Evolutionary conservation across 2,888 invertebrate genomes (phyloP).

Genomic region (Leptothorax acervorum): DNA sequence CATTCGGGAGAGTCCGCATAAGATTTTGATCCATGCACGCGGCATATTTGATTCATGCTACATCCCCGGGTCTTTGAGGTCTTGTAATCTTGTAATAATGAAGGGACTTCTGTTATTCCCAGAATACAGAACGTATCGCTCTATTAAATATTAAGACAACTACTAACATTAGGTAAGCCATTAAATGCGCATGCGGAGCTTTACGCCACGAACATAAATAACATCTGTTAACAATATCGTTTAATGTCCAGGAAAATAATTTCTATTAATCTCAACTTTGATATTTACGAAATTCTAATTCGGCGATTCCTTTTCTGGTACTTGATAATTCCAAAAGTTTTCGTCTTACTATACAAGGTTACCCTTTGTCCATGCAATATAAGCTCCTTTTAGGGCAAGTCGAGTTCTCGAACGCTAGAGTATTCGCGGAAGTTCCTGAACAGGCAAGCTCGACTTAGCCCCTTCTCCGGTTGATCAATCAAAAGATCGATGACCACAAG

Average conservation of each 20-base stretch:
- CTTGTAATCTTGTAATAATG: constrained; percentile 22
- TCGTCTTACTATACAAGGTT: background rate
- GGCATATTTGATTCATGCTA: constrained; percentile 31
- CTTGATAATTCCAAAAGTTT: background rate
- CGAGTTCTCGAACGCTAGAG: background rate
- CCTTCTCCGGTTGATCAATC: constrained; percentile 25
- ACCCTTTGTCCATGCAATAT: background rate
- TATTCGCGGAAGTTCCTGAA: background rate
- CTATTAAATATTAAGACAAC: constrained; percentile 8
- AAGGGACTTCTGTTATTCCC: background rate
- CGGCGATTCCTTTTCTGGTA: background rate
- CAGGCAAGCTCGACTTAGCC: background rate
- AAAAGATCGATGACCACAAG: constrained; percentile 8
- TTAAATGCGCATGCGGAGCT: background rate
- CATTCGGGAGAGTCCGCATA: background rate
- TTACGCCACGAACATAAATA: background rate
- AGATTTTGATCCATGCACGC: constrained; percentile 22
- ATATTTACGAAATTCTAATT: background rate
- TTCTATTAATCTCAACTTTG: background rate
- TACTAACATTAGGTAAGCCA: background rate
- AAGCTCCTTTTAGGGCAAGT: background rate
- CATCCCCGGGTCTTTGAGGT: background rate
- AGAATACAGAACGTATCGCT: background rate
- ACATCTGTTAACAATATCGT: background rate
- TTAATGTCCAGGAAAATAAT: background rate